Conservation (phyloP, 2,888 invertebrate species). For the Drepanosiphum platanoidis region DNA sequence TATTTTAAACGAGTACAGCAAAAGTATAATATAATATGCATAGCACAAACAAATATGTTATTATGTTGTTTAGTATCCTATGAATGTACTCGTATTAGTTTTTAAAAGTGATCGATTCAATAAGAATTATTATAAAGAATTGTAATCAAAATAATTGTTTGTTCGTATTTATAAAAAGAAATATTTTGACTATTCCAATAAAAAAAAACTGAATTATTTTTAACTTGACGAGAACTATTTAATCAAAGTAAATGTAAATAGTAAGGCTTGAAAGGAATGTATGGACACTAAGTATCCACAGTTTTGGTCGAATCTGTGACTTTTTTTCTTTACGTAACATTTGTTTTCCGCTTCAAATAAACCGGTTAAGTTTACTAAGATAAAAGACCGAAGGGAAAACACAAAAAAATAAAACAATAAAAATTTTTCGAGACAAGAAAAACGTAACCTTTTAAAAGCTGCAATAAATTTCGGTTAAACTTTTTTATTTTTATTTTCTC, state of each 20-base stretch:
- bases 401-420: conserved; percentile 50
- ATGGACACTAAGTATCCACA: neutral
- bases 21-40: too few relatives aligned
- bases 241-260: neutral
- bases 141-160: too few relatives aligned
- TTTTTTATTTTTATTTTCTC: conserved; percentile 59
- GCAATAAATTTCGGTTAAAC: conserved; percentile 61
- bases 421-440: conserved; percentile 49
- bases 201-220: neutral
- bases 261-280: neutral
- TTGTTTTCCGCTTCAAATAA: conserved; percentile 45
- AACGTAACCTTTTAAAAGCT: conserved; percentile 50
- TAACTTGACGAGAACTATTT: neutral
- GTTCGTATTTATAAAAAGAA: neutral
- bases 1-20: too few relatives aligned
- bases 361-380: conserved; percentile 43
- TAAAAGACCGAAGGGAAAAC: conserved; percentile 56
- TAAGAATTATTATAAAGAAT: too few relatives aligned
- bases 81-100: too few relatives aligned
- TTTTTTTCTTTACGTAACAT: conserved; percentile 27
- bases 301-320: conserved; percentile 3
- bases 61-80: too few relatives aligned
- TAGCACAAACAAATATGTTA: too few relatives aligned
- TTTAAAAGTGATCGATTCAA: too few relatives aligned
- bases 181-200: neutral